phyloP scores from a whole-genome alignment of 2,888 invertebrate genomes.

The Bellardia bayeri region DNA sequence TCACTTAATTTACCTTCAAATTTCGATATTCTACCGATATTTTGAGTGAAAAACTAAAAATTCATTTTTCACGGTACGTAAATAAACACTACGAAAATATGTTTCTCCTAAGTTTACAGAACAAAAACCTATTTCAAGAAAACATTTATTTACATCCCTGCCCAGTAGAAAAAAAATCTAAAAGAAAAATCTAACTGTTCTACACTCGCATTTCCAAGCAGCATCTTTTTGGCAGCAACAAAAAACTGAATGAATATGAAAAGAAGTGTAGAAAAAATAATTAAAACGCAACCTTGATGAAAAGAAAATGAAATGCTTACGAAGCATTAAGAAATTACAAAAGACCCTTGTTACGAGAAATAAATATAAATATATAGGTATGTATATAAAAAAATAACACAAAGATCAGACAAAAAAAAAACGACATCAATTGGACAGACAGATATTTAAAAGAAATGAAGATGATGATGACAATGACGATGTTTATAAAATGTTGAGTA shows the following conservation, averaged over 20 bases:
- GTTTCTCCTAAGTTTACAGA: neutral
- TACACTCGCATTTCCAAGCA: conserved; percentile 6
- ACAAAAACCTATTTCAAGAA: neutral
- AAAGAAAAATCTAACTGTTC: neutral
- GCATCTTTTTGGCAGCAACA: conserved; percentile 9
- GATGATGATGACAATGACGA: conserved; percentile 12
- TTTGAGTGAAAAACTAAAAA: no score
- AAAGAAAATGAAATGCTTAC: conserved; percentile 81
- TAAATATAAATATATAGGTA: neutral
- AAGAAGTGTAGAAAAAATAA: conserved; percentile 79
- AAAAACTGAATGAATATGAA: conserved; percentile 15
- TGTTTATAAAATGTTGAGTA: conserved; percentile 31
- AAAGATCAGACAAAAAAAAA: conserved; percentile 31
- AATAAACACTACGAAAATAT: no score
- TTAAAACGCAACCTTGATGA: conserved; percentile 83
- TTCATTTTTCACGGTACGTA: no score
- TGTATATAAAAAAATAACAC: neutral
- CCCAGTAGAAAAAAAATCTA: neutral
- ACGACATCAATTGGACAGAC: conserved; percentile 44
- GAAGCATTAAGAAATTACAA: conserved; percentile 78
- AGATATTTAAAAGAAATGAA: conserved; percentile 31
- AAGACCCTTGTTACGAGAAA: conserved; percentile 60
- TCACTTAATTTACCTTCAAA: no score
- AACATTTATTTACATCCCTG: conserved; percentile 10
- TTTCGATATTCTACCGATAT: no score